Evolutionary conservation across 2,113 vertebrate genomes (phyloP).

Genomic region (Bostrychus sinensis): DNA sequence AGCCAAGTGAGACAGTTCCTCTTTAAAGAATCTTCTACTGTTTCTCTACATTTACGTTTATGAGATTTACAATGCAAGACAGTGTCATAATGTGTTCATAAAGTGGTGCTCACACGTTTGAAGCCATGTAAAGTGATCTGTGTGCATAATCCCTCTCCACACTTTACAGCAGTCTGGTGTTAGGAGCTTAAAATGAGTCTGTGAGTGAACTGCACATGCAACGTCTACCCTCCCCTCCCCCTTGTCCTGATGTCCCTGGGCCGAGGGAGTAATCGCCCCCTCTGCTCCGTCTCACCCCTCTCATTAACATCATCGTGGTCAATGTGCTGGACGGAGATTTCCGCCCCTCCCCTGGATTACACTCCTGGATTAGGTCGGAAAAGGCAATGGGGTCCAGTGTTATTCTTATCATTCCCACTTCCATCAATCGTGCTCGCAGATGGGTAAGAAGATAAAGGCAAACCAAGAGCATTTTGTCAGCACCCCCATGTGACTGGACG

Average conservation of each 20-base stretch:
- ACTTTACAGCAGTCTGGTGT: neutral
- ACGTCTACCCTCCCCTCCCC: neutral
- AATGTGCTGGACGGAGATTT: slow-evolving; percentile 49
- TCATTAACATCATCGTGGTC: slow-evolving; percentile 59
- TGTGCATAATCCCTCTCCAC: neutral
- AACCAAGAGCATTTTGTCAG: neutral
- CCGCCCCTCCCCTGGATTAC: slow-evolving; percentile 56
- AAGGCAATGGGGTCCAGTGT: slow-evolving; percentile 18
- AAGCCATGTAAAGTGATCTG: neutral
- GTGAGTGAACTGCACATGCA: neutral
- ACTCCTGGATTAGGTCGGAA: slow-evolving; percentile 56
- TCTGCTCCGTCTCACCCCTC: slow-evolving; percentile 43
- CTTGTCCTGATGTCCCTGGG: neutral
- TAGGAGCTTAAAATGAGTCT: neutral
- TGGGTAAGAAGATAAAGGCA: slow-evolving; percentile 3
- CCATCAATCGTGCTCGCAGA: neutral
- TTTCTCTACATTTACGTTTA: neutral
- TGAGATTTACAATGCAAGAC: neutral
- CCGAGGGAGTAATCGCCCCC: slow-evolving; percentile 40
- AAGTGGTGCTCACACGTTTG: neutral
- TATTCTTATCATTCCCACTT: slow-evolving; percentile 23
- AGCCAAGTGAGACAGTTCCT: too few relatives aligned
- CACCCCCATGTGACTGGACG: too few relatives aligned
- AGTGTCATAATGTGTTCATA: neutral
- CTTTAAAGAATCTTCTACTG: too few relatives aligned